Evolutionary conservation across 1,140 invertebrate species (phyloP).

Genomic region (Procambarus clarkii): DNA sequence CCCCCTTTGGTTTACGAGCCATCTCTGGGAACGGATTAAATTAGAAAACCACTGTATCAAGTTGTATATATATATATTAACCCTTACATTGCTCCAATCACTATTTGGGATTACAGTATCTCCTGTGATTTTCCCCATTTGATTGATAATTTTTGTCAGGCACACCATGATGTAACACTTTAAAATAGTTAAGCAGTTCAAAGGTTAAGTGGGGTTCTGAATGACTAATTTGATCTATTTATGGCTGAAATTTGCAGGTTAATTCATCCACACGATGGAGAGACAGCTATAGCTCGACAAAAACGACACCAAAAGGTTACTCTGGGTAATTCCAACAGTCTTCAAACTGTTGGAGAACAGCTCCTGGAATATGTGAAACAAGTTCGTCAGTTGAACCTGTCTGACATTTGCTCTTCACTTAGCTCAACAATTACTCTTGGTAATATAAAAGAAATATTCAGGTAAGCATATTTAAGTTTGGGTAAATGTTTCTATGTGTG

Average conservation of each 20-base stretch:
- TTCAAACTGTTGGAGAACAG: conserved; percentile 41
- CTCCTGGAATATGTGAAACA: conserved; percentile 41
- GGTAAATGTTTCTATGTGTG: too few species aligned
- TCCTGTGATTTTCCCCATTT: too few species aligned
- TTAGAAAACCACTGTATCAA: too few species aligned
- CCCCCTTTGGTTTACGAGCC: too few species aligned
- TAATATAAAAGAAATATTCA: conserved; percentile 56
- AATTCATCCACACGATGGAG: conserved; percentile 49
- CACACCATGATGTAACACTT: too few species aligned
- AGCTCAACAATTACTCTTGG: conserved; percentile 25
- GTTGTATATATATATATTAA: too few species aligned
- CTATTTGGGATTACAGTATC: too few species aligned
- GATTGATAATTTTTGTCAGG: too few species aligned
- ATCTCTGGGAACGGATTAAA: too few species aligned
- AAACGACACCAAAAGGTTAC: conserved; percentile 1
- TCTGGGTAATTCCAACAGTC: not conserved
- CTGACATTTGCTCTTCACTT: not conserved
- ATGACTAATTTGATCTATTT: not conserved
- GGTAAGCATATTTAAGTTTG: not conserved
- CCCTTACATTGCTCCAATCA: too few species aligned
- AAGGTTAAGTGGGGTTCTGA: too few species aligned
- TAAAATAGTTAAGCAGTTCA: too few species aligned
- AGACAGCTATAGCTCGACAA: conserved; percentile 30
- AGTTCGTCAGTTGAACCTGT: not conserved
- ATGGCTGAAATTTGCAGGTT: conserved; percentile 14